Conservation (phyloP, 2,888 invertebrate genomes). For the Lepetodrilus schrolli region DNA sequence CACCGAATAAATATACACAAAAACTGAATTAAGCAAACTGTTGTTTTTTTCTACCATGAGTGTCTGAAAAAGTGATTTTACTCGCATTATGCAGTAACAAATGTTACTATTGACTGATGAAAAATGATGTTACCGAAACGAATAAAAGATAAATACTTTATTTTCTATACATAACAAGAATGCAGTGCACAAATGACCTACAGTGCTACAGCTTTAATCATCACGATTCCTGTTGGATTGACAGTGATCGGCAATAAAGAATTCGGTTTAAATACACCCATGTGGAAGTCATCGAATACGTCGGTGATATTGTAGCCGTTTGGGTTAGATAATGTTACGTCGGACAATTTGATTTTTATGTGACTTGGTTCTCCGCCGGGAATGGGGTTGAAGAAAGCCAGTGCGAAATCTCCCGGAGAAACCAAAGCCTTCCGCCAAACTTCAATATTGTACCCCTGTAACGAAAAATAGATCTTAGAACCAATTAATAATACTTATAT, state of each 20-base stretch:
- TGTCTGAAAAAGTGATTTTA: too few relatives aligned
- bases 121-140: too few relatives aligned
- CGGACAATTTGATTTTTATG: conserved; percentile 39
- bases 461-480: too few relatives aligned
- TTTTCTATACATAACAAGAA: too few relatives aligned
- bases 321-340: conserved; percentile 41
- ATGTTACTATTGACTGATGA: too few relatives aligned
- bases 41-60: too few relatives aligned
- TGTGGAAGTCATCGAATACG: conserved; percentile 51
- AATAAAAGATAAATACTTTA: too few relatives aligned
- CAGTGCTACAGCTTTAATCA: conserved; percentile 35
- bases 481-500: too few relatives aligned
- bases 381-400: conserved; percentile 52
- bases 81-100: too few relatives aligned
- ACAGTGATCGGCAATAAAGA: conserved; percentile 46
- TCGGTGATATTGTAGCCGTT: conserved; percentile 55
- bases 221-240: conserved; percentile 44
- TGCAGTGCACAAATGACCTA: too few relatives aligned
- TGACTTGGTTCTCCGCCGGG: conserved; percentile 44
- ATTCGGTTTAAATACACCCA: conserved; percentile 53
- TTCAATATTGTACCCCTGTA: conserved; percentile 76
- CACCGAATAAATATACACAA: too few relatives aligned
- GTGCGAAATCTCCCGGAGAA: conserved; percentile 53
- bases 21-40: too few relatives aligned
- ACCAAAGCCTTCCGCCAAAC: conserved; percentile 86